Percentiles rank a stretch among this genome's conserved stretches.
These are phyloP conservation scores for Congeria kusceri DNA, from an alignment of 2,888 invertebrate genomes.

Conservation along the genomic window DNA sequence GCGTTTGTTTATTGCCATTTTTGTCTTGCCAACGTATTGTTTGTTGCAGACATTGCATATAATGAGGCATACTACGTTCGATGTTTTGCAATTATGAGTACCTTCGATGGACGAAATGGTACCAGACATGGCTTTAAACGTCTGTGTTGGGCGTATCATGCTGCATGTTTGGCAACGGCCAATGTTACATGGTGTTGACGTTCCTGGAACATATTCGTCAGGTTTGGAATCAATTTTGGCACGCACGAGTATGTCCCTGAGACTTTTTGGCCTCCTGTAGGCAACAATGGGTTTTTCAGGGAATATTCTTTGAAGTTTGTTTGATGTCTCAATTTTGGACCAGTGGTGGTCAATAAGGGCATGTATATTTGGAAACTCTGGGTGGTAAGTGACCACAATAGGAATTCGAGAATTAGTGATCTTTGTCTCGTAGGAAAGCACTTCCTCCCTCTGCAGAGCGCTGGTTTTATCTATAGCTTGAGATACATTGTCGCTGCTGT, in stretches of 20 bases:
- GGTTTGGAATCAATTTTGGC: background rate
- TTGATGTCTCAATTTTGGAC: conserved; percentile 6
- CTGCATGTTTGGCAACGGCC: conserved; percentile 4
- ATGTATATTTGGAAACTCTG: background rate
- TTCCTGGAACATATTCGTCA: background rate
- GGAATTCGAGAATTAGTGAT: conserved; percentile 1
- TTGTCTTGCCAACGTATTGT: background rate
- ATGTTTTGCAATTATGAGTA: conserved; percentile 3
- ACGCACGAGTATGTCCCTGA: conserved; percentile 3
- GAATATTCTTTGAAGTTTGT: background rate
- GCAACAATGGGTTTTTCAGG: conserved; percentile 5
- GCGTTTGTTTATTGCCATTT: background rate
- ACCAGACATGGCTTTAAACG: too few relatives aligned
- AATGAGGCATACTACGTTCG: background rate
- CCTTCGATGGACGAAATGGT: too few relatives aligned
- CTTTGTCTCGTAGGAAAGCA: background rate
- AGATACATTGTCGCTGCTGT: background rate
- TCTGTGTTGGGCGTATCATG: background rate
- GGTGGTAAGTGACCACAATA: background rate
- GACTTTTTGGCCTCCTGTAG: conserved; percentile 11
- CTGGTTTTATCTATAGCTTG: background rate
- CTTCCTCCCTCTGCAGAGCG: background rate
- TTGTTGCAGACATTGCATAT: conserved; percentile 1
- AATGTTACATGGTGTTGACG: too few relatives aligned
- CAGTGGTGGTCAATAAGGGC: background rate